phyloP scores from a whole-genome alignment of 2,113 vertebrate species.

The Vidua macroura region DNA sequence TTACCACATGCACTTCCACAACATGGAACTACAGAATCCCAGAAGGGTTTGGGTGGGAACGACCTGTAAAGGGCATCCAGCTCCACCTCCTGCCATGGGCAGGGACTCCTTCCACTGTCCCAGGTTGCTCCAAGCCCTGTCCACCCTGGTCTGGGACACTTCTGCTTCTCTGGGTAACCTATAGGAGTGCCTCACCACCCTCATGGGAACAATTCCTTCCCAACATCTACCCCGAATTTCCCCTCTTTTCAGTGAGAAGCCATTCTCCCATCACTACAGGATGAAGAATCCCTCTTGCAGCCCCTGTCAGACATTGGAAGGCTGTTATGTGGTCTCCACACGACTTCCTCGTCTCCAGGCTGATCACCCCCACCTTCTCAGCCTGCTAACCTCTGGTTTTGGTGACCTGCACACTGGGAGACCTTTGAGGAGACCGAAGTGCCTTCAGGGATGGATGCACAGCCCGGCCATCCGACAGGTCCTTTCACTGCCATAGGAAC shows the following conservation, averaged over 20 bases:
- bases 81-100: background rate
- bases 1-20: background rate
- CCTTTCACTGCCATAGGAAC: background rate
- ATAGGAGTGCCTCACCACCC: background rate
- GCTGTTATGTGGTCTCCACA: background rate
- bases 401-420: background rate
- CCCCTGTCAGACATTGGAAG: background rate
- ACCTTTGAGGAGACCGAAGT: rapidly evolving
- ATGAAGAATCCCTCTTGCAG: no score
- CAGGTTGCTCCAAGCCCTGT: rapidly evolving
- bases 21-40: background rate
- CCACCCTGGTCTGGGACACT: background rate
- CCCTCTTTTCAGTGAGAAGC: background rate
- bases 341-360: no score
- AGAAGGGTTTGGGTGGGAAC: background rate
- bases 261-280: background rate
- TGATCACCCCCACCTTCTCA: background rate
- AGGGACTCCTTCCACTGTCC: background rate
- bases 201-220: background rate
- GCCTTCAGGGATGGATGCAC: rapidly evolving
- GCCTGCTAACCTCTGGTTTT: background rate
- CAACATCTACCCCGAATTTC: background rate
- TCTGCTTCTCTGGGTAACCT: background rate
- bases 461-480: rapidly evolving
- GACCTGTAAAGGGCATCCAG: background rate